phyloP scores from a whole-genome alignment of 2,888 invertebrate genomes.

The Micoletzkya japonica region DNA sequence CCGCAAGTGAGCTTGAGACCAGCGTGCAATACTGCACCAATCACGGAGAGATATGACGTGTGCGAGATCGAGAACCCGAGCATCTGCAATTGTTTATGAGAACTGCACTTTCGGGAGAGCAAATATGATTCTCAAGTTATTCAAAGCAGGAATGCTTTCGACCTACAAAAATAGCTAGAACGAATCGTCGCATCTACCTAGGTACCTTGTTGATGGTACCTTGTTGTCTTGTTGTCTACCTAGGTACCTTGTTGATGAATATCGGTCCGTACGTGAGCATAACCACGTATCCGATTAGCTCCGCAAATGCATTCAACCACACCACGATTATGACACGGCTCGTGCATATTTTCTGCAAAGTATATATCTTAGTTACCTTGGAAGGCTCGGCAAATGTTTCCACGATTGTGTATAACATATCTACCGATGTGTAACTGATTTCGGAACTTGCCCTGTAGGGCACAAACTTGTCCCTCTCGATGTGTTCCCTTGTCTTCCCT shows the following conservation, averaged over 20 bases:
- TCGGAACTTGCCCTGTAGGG: conserved; percentile 5
- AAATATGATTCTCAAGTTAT: too few relatives aligned
- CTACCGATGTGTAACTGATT: not conserved
- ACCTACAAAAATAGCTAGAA: too few relatives aligned
- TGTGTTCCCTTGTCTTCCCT: conserved; percentile 25
- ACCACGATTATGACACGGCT: conserved; percentile 39
- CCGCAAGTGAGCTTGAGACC: conserved; percentile 52
- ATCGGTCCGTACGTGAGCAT: conserved; percentile 57
- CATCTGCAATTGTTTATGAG: conserved; percentile 4
- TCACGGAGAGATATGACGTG: conserved; percentile 30
- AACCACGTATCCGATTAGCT: conserved; percentile 55
- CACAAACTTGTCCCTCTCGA: conserved; percentile 24
- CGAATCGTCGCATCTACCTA: too few relatives aligned
- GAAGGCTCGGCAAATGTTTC: not conserved
- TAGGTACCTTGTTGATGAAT: conserved; percentile 48
- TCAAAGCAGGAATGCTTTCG: too few relatives aligned
- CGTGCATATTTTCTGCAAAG: conserved; percentile 16
- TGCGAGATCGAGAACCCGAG: conserved; percentile 18
- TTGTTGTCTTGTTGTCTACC: not conserved
- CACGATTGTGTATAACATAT: too few relatives aligned
- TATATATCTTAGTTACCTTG: too few relatives aligned
- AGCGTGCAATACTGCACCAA: conserved; percentile 36
- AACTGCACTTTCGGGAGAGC: not conserved
- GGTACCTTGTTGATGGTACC: not conserved
- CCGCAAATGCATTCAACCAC: conserved; percentile 57